phyloP scores from a whole-genome alignment of 2,113 vertebrate genomes.

The Setophaga kirtlandii region DNA sequence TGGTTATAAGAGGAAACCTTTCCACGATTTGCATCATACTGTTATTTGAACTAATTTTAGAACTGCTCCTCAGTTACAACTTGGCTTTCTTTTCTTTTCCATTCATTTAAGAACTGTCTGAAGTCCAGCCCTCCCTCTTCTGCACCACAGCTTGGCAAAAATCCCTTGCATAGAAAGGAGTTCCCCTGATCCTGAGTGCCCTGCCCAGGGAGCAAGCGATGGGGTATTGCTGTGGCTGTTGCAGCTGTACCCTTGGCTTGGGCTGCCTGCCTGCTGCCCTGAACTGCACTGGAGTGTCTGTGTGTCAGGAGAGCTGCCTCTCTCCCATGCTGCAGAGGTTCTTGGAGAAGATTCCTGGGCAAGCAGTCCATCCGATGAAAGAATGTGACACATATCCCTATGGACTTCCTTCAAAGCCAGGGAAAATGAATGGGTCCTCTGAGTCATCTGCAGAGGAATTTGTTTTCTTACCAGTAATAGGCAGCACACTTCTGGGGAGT shows the following conservation, averaged over 20 bases:
- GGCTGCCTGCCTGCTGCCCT: background rate
- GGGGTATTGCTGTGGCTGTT: rapidly evolving
- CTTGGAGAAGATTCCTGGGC: background rate
- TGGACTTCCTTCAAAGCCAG: background rate
- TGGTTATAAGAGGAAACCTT: background rate
- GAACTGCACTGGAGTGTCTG: background rate
- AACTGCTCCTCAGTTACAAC: background rate
- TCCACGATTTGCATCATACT: background rate
- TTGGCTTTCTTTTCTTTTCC: background rate
- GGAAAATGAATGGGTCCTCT: background rate
- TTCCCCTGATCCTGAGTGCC: background rate
- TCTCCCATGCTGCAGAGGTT: rapidly evolving
- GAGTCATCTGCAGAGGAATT: background rate
- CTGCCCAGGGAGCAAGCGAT: background rate
- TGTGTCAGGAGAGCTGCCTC: background rate
- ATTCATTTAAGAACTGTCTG: background rate
- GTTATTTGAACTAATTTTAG: background rate
- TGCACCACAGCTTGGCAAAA: background rate
- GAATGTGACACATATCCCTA: background rate
- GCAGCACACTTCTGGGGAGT: background rate
- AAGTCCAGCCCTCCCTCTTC: background rate
- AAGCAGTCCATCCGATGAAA: background rate
- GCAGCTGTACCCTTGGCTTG: background rate
- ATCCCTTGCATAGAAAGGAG: background rate
- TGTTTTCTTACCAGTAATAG: background rate